phyloP scores from a whole-genome alignment of 35 echinoderm and acorn worm genomes.

The Apostichopus californicus region DNA sequence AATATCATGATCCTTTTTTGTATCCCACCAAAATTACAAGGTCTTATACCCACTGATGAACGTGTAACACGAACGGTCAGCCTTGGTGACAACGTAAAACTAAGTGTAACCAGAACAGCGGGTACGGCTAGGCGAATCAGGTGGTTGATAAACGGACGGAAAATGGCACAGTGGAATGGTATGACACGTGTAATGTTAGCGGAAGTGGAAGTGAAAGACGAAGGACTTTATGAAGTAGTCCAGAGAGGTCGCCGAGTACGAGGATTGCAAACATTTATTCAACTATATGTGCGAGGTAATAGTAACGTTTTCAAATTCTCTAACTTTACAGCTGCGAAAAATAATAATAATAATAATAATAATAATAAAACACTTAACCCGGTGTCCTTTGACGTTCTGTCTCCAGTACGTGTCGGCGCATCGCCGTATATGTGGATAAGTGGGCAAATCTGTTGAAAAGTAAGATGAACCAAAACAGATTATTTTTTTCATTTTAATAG shows the following conservation, averaged over 20 bases:
- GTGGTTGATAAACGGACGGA: background rate
- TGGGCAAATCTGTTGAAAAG: too few relatives aligned
- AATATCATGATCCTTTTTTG: too few relatives aligned
- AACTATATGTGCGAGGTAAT: constrained; percentile 23
- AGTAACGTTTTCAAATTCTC: too few relatives aligned
- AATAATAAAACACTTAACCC: too few relatives aligned
- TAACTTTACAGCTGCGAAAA: too few relatives aligned
- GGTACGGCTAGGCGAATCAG: background rate
- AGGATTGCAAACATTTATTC: background rate
- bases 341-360: too few relatives aligned
- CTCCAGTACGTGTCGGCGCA: too few relatives aligned
- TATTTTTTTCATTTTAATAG: too few relatives aligned
- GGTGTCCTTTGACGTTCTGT: too few relatives aligned
- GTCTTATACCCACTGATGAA: background rate
- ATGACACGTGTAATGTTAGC: background rate
- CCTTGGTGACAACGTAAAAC: background rate
- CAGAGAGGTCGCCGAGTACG: constrained; percentile 11
- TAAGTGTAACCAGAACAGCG: background rate
- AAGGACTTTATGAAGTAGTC: constrained; percentile 21
- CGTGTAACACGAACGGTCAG: constrained; percentile 15
- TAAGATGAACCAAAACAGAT: too few relatives aligned
- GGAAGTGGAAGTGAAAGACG: background rate
- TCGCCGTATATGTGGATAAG: too few relatives aligned
- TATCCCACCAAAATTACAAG: background rate
- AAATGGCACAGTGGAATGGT: background rate